Evolutionary conservation across 92 coral and sea anemone species (phyloP).

Genomic region (Epizoanthus illoricatus): DNA sequence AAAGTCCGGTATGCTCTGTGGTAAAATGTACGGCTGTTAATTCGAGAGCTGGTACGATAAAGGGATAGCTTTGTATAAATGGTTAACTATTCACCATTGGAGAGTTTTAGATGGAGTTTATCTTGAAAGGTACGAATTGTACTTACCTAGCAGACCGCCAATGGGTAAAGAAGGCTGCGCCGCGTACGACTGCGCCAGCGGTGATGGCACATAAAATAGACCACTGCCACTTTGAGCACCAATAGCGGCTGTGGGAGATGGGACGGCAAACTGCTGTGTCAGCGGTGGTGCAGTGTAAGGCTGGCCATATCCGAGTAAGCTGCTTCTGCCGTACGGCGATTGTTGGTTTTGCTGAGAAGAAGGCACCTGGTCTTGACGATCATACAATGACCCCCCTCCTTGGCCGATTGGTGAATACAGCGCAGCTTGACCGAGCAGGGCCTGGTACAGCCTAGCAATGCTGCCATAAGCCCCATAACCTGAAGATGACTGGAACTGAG

Average conservation of each 20-base stretch:
- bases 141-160: slow-evolving; percentile 45
- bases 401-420: not conserved
- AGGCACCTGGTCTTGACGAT: slow-evolving; percentile 11
- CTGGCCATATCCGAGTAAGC: slow-evolving; percentile 50
- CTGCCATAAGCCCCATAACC: slow-evolving; percentile 15
- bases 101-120: not conserved
- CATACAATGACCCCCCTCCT: slow-evolving; percentile 2
- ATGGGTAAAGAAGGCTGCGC: slow-evolving; percentile 43
- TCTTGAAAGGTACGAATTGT: slow-evolving; percentile 1
- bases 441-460: slow-evolving; percentile 23
- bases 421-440: slow-evolving; percentile 28
- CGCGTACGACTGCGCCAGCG: slow-evolving; percentile 61
- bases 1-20: no score
- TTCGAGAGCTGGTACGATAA: no score
- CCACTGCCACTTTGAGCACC: slow-evolving; percentile 45
- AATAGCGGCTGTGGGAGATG: slow-evolving; percentile 14
- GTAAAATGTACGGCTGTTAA: no score
- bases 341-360: slow-evolving; percentile 16
- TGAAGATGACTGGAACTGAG: slow-evolving; percentile 11
- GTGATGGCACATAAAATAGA: slow-evolving; percentile 39
- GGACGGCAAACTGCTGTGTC: slow-evolving; percentile 58
- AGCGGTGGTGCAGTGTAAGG: slow-evolving; percentile 51
- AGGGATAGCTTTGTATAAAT: no score
- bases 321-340: slow-evolving; percentile 27
- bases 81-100: no score